A percentile compares a stretch with the other conserved stretches of the same genome.
phyloP scores from a whole-genome alignment of 92 coral and sea anemone genomes.

The Hydrozoanthus gracilis region DNA sequence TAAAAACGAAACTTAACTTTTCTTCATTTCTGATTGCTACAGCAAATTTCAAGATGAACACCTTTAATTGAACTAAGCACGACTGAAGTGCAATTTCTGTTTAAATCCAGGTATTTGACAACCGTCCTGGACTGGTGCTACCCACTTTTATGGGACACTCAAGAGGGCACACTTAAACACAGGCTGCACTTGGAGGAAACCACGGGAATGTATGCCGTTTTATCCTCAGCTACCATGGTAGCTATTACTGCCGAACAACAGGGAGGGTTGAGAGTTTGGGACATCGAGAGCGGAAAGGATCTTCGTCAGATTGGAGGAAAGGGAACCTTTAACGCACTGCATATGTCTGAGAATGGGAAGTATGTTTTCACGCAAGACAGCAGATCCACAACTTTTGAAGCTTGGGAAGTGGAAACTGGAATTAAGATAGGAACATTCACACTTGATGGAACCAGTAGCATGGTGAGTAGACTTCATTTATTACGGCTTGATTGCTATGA shows the following conservation, averaged over 20 bases:
- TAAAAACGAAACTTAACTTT: too few relatives aligned
- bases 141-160: conserved; percentile 37
- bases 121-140: not conserved
- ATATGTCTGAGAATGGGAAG: conserved; percentile 32
- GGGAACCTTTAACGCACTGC: not conserved
- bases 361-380: not conserved
- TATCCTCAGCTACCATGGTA: conserved; percentile 26
- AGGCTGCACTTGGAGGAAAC: conserved; percentile 18
- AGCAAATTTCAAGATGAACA: too few relatives aligned
- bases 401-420: conserved; percentile 27
- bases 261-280: conserved; percentile 38
- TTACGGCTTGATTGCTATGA: not conserved
- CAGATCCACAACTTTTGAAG: conserved; percentile 29
- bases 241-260: conserved; percentile 26
- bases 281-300: conserved; percentile 27
- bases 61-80: too few relatives aligned
- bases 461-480: not conserved
- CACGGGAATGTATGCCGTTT: not conserved
- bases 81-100: too few relatives aligned
- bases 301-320: conserved; percentile 25
- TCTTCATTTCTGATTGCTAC: too few relatives aligned
- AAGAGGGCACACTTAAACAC: conserved; percentile 24
- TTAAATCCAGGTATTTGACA: conserved; percentile 5
- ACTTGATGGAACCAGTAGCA: conserved; percentile 26
- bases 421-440: conserved; percentile 18